Conservation (phyloP, 1,140 invertebrate species). For the Acyrthosiphon pisum region DNA sequence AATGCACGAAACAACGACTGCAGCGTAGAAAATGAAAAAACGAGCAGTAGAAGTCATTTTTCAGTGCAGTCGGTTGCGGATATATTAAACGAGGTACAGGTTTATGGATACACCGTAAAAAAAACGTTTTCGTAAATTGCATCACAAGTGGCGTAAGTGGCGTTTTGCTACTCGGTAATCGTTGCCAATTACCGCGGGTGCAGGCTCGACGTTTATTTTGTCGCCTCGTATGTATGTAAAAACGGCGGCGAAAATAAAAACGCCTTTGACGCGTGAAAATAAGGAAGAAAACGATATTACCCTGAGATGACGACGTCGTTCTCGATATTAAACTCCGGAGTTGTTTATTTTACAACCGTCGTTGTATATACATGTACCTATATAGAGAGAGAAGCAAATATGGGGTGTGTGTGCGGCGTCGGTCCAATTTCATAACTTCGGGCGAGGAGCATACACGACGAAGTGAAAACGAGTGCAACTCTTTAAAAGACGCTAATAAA, state of each 20-base stretch:
- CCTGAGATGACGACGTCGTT: background rate
- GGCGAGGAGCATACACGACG: background rate
- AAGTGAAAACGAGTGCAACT: slow-evolving; percentile 17
- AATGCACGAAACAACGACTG: too few species aligned
- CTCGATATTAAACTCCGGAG: slow-evolving; percentile 42
- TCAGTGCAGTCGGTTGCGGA: background rate
- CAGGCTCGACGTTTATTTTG: background rate
- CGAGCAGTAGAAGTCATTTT: background rate
- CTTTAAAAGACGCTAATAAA: slow-evolving; percentile 54
- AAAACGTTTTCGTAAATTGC: slow-evolving; percentile 21
- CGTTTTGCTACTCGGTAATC: background rate
- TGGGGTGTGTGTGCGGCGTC: background rate
- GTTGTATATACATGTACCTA: background rate
- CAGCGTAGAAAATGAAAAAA: background rate
- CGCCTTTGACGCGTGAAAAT: background rate
- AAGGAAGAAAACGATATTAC: slow-evolving; percentile 34
- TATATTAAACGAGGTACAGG: background rate
- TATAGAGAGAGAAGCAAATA: background rate
- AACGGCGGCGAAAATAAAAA: slow-evolving; percentile 9
- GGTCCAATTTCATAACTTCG: slow-evolving; percentile 50
- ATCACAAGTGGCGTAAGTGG: background rate
- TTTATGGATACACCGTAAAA: background rate
- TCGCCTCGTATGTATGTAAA: background rate
- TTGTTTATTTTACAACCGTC: slow-evolving; percentile 53
- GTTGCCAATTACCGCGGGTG: slow-evolving; percentile 23